phyloP scores from a whole-genome alignment of 2,888 invertebrate species.

The Automeris io region DNA sequence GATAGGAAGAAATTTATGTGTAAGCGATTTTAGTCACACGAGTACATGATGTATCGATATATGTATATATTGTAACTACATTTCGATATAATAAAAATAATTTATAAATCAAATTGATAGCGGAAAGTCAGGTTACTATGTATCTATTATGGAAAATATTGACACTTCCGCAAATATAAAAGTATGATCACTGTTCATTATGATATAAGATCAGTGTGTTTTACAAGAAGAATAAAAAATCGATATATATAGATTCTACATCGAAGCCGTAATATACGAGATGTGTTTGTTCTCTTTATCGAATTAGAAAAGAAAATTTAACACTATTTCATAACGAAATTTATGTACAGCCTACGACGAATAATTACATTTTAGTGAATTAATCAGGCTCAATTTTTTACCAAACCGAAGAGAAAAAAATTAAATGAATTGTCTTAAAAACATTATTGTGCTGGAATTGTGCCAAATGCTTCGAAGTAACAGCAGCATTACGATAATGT shows the following conservation, averaged over 20 bases:
- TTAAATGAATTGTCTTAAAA: conserved; percentile 47
- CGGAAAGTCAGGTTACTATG: too few relatives aligned
- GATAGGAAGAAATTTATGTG: conserved; percentile 67
- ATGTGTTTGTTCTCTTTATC: too few relatives aligned
- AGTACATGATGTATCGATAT: conserved; percentile 53
- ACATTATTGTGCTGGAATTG: conserved; percentile 63
- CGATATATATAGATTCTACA: too few relatives aligned
- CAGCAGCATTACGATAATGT: conserved; percentile 39
- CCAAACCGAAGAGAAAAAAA: conserved; percentile 39
- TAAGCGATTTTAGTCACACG: conserved; percentile 64
- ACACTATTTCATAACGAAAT: too few relatives aligned
- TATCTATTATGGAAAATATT: too few relatives aligned
- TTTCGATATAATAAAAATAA: conserved; percentile 30
- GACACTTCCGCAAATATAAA: too few relatives aligned
- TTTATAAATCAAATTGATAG: conserved; percentile 21
- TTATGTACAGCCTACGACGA: not conserved
- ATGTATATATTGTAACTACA: conserved; percentile 47
- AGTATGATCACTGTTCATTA: too few relatives aligned
- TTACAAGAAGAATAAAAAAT: too few relatives aligned
- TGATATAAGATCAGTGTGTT: too few relatives aligned
- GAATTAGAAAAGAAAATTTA: too few relatives aligned
- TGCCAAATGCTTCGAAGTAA: conserved; percentile 66
- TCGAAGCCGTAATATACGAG: too few relatives aligned
- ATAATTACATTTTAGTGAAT: conserved; percentile 19
- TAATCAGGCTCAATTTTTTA: conserved; percentile 40